These are phyloP conservation scores for Euglossa dilemma DNA, from an alignment of 1,140 invertebrate genomes.

Conservation along the genomic window DNA sequence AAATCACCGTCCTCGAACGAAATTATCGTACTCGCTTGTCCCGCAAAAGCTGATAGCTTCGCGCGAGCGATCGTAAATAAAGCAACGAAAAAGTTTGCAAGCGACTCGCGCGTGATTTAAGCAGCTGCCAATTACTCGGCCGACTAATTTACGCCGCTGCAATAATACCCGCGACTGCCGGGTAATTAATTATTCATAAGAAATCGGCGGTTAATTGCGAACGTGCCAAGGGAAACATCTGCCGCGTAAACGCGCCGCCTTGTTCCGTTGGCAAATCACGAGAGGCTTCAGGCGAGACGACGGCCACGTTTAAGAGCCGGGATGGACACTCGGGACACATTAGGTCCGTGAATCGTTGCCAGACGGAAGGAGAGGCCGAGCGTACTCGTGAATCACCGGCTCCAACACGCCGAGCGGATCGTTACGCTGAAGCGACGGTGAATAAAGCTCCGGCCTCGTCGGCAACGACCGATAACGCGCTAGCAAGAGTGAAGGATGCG, in stretches of 20 bases:
- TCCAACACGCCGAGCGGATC: slow-evolving; percentile 40
- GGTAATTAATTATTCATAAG: slow-evolving; percentile 41
- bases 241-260: slow-evolving; percentile 22
- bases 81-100: background rate
- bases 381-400: slow-evolving; percentile 55
- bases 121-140: slow-evolving; percentile 28
- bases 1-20: background rate
- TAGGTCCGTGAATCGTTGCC: slow-evolving; percentile 58
- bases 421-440: slow-evolving; percentile 50
- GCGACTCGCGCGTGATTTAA: background rate
- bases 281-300: slow-evolving; percentile 44
- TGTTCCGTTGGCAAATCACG: slow-evolving; percentile 56
- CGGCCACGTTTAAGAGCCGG: slow-evolving; percentile 65
- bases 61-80: slow-evolving; percentile 18
- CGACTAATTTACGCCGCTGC: slow-evolving; percentile 22
- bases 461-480: slow-evolving; percentile 28
- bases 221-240: slow-evolving; percentile 13
- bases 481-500: background rate
- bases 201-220: slow-evolving; percentile 27
- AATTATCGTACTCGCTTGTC: background rate
- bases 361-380: slow-evolving; percentile 46
- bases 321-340: slow-evolving; percentile 68
- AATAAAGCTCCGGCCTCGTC: slow-evolving; percentile 51
- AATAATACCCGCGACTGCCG: slow-evolving; percentile 9
- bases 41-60: background rate